Base-by-base conservation (phyloP, 2,888 invertebrate genomes). In the Nomada hirtipes region DNA sequence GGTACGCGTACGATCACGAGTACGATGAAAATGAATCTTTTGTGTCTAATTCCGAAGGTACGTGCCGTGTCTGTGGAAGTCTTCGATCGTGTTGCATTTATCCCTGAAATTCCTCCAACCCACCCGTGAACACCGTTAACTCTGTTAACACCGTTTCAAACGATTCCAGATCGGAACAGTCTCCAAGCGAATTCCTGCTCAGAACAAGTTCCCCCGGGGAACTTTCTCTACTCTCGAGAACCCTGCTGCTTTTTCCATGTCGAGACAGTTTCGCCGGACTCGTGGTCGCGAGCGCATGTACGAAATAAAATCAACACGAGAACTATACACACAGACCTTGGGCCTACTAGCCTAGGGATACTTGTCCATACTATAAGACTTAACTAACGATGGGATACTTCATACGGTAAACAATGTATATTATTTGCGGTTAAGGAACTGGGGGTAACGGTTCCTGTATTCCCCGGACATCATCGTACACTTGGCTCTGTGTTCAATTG, bases 361-460 rank as follows among this genome's bases (percentile, higher is more conserved):
- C 89, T 92, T 93, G 93, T 93, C 93, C 93, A 93, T 93, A 92
- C 88, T 92, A 93, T 92, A 93, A 93, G 93, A 93, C 93, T 93
- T 93, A 92, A 93, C 90, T 92, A 93, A 91, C 86, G 91, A 93
- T 92, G 91, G 79, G 90, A 92, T 91, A 93, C 92, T 93, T 92
- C 90, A 90, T 91, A 91, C 89, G 88, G 83, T 91, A 90, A 90
- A 90, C 90, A 87, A 88, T 92, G 90, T 92, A 93, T 91, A 92
- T 93, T 93, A 93, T 91, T 93, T 91, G 91, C 89, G 88, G 89
- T 89, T 91, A 89, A 88, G 90, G 83, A 90, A 89, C 87, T 90
- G 90, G 88, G 88, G 87, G 90, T 91, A 92, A 91, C 90, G 90
- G 91, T 85, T 90, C 88, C 92, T 91, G 91, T 90, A 92, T 92